A percentile compares a stretch with the other conserved stretches of the same genome.
Conservation (phyloP, 2,797 vertebrate genomes). For the Lacerta bilineata region DNA sequence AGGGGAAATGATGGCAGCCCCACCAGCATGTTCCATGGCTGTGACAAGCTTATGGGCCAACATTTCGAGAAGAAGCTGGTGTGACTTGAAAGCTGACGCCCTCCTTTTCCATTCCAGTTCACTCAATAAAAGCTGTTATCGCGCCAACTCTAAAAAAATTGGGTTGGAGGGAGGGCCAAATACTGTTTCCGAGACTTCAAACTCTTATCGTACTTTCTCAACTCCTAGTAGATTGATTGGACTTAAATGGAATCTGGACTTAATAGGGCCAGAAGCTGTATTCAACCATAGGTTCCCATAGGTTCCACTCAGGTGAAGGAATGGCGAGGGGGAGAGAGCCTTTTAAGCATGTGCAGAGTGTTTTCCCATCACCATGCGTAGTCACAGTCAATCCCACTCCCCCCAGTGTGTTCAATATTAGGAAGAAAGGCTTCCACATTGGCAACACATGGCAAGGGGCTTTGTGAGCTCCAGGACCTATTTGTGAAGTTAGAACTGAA, state of each 20-base stretch:
- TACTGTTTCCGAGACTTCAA: background rate
- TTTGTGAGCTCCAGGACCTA: background rate
- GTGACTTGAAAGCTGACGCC: background rate
- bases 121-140: background rate
- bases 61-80: background rate
- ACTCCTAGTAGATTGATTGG: no score
- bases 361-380: background rate
- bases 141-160: background rate
- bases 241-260: background rate
- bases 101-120: background rate
- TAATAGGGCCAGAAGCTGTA: background rate
- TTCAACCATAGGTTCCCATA: no score
- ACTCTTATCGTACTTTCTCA: no score
- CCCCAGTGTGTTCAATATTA: background rate
- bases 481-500: no score
- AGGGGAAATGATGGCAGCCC: background rate
- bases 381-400: background rate
- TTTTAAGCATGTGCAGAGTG: background rate
- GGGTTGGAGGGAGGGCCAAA: background rate
- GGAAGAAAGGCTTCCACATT: background rate
- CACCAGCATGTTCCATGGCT: background rate
- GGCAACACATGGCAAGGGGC: background rate
- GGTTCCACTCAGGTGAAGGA: background rate
- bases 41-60: background rate
- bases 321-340: background rate